A percentile compares a stretch with the other conserved stretches of the same genome.
phyloP scores from a whole-genome alignment of 2,888 invertebrate genomes.

The Drosophila kokeensis region DNA sequence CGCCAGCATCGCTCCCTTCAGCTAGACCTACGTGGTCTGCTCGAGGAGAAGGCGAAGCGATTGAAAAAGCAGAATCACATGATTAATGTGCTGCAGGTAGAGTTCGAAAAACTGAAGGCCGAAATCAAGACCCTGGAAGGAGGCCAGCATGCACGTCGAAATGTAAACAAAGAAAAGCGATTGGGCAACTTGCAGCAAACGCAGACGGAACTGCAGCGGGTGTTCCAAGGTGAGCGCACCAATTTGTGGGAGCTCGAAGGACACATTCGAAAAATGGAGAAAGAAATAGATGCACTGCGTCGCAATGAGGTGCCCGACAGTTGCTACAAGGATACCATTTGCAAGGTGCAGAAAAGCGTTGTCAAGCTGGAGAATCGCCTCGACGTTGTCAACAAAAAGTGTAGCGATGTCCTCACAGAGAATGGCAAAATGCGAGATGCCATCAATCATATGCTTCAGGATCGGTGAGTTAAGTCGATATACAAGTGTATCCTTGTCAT shows the following conservation, averaged over 20 bases:
- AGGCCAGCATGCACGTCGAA: slow-evolving; percentile 83
- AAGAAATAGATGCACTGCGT: slow-evolving; percentile 82
- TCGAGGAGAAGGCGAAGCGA: slow-evolving; percentile 82
- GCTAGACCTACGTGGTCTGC: slow-evolving; percentile 77
- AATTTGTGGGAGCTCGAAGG: slow-evolving; percentile 86
- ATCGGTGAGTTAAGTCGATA: slow-evolving; percentile 86
- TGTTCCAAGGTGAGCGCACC: slow-evolving; percentile 79
- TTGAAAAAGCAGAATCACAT: slow-evolving; percentile 83
- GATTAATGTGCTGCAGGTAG: slow-evolving; percentile 82
- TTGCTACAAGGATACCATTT: slow-evolving; percentile 85
- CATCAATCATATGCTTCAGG: slow-evolving; percentile 92
- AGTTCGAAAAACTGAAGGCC: slow-evolving; percentile 79
- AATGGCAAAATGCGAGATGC: slow-evolving; percentile 90
- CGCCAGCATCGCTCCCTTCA: slow-evolving; percentile 86
- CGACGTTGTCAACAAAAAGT: slow-evolving; percentile 91
- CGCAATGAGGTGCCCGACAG: slow-evolving; percentile 86
- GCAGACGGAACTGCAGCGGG: slow-evolving; percentile 71
- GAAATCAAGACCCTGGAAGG: slow-evolving; percentile 81
- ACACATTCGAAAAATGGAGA: slow-evolving; percentile 85
- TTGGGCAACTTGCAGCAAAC: slow-evolving; percentile 72
- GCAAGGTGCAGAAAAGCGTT: slow-evolving; percentile 86
- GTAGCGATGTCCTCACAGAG: slow-evolving; percentile 90
- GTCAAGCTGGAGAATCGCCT: slow-evolving; percentile 90
- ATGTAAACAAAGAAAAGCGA: slow-evolving; percentile 77
- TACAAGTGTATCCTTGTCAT: neutral